Percentiles rank a stretch among this genome's conserved stretches.
These are phyloP conservation scores for Lutraria lutraria DNA, from an alignment of 2,888 invertebrate species.

Conservation along the genomic window DNA sequence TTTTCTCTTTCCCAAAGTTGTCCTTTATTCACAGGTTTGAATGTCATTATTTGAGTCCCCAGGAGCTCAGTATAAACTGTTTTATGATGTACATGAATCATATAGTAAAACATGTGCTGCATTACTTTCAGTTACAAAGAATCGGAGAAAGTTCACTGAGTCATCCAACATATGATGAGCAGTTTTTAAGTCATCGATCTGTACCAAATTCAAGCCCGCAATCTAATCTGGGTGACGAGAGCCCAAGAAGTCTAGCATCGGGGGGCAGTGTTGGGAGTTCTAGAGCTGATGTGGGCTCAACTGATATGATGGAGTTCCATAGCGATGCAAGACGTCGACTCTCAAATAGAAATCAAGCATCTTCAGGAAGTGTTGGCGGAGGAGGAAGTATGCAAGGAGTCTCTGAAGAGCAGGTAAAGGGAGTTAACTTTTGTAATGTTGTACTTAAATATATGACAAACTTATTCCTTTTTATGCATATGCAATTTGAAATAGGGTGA, in stretches of 20 bases:
- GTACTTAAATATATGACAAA: background rate
- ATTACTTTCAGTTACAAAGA: conserved; percentile 57
- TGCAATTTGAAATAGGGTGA: too few relatives aligned
- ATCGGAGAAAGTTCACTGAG: conserved; percentile 66
- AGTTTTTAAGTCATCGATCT: conserved; percentile 55
- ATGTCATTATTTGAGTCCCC: too few relatives aligned
- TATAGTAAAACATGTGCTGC: background rate
- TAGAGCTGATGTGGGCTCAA: conserved; percentile 61
- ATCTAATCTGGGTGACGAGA: conserved; percentile 45
- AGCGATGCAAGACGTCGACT: conserved; percentile 69
- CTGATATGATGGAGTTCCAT: conserved; percentile 69
- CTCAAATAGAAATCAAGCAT: conserved; percentile 65
- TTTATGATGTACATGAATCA: too few relatives aligned
- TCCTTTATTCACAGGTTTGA: too few relatives aligned
- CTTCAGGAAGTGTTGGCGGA: conserved; percentile 31
- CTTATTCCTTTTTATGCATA: background rate
- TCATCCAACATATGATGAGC: conserved; percentile 58
- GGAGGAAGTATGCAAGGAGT: conserved; percentile 62
- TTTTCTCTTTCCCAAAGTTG: too few relatives aligned
- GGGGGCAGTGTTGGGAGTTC: conserved; percentile 60
- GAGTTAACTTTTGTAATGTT: conserved; percentile 3
- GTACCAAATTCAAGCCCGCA: conserved; percentile 64
- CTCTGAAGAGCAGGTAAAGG: conserved; percentile 66
- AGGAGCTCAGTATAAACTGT: too few relatives aligned
- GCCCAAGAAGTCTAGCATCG: conserved; percentile 57